phyloP scores from a whole-genome alignment of 2,113 vertebrate species.

The Myanophis thanlyinensis region DNA sequence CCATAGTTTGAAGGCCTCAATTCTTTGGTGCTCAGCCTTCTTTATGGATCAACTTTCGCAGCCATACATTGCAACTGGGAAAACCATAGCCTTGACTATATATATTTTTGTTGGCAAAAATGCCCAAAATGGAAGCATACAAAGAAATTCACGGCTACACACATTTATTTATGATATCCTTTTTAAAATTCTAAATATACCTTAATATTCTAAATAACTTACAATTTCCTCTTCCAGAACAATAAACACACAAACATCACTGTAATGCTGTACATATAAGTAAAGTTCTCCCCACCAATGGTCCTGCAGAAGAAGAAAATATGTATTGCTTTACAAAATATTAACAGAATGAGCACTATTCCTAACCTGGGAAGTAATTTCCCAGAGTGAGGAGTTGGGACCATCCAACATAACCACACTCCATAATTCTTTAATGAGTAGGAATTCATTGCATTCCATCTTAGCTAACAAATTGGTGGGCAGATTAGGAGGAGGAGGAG shows the following conservation, averaged over 20 bases:
- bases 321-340: not conserved
- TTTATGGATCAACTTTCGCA: too few relatives aligned
- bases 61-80: too few relatives aligned
- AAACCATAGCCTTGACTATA: too few relatives aligned
- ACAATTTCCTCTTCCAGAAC: not conserved
- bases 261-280: not conserved
- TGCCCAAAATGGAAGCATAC: not conserved
- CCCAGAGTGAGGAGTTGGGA: not conserved
- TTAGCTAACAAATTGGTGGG: not conserved
- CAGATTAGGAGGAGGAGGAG: not conserved
- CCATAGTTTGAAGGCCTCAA: too few relatives aligned
- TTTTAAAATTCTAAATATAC: not conserved
- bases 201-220: not conserved
- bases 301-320: not conserved
- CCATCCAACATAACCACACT: not conserved
- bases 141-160: not conserved
- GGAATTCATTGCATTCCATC: not conserved
- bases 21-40: too few relatives aligned
- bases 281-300: not conserved
- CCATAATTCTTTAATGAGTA: not conserved
- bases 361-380: not conserved
- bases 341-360: not conserved
- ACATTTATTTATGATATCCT: not conserved
- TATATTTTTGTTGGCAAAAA: too few relatives aligned
- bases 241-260: not conserved